Evolutionary conservation across 2,113 vertebrate genomes (phyloP), one percentile per base, ranked within the genome.

Genomic region (Aptenodytes forsteri): DNA sequence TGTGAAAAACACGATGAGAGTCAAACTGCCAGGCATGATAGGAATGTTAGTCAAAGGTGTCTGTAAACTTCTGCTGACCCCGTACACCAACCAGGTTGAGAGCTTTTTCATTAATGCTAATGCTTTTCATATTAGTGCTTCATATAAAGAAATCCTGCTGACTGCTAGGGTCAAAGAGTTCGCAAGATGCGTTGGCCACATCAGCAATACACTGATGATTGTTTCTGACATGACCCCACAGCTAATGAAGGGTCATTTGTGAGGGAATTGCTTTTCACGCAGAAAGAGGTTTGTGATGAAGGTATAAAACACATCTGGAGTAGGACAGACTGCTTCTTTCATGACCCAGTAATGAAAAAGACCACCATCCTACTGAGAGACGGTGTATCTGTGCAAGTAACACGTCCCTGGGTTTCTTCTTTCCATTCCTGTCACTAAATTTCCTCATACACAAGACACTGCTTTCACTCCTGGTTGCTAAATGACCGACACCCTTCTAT

Each of bases 51-150:
- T 42, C 85, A 95, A 96, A 97, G 93, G 96, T 97, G 95, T 92
- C 96, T 89, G 77, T 95, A 97, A 97, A 97, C 94, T 97, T 95
- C 93, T 95, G 62, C 89, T 96, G 92, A 97, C 97, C 93, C 89
- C 52, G 83, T 55, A 46, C 83, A 95, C 58, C 66, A 90, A 52
- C 38, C 56, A 78, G 73, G 90, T 86, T 16, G 18, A 87, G 87
- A 93, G 61, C 78, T 88, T 83, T 97, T 96, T 94, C 95, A 96
- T 97, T 97, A 97, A 96, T 87, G 94, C 44, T 92, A 96, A 97
- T 95, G 87, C 69, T 93, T 97, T 95, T 96, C 95, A 85, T 96
- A 94, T 95, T 95, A 92, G 87, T 38, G 89, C 92, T 89, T 78
- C 92, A 78, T 89, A 95, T 87, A 77, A 95, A 96, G 87, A 90